phyloP scores from a whole-genome alignment of 2,888 invertebrate species.

The Troilus luridus region DNA sequence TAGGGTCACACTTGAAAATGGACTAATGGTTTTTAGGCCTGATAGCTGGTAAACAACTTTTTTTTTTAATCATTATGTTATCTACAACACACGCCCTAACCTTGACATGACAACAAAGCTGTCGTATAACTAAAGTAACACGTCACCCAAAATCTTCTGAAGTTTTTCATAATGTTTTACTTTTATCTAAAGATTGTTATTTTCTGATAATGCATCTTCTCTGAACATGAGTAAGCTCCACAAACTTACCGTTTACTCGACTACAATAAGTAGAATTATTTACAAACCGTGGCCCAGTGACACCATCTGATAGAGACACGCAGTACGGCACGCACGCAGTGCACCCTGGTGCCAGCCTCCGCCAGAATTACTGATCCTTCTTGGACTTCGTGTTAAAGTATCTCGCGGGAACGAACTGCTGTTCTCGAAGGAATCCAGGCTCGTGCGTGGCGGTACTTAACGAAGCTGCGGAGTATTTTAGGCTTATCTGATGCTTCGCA shows the following conservation, averaged over 20 bases:
- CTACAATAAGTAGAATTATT: background rate
- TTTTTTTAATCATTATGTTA: no score
- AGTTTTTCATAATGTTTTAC: background rate
- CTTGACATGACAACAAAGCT: no score
- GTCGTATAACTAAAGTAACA: no score
- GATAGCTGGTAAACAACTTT: no score
- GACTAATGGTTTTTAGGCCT: no score
- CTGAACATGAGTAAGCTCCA: background rate
- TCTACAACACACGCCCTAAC: no score
- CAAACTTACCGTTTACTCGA: background rate
- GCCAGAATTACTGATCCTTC: background rate
- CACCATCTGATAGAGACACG: constrained; percentile 15
- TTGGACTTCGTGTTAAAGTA: background rate
- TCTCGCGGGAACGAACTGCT: background rate
- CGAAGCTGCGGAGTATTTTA: background rate
- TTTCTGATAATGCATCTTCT: background rate
- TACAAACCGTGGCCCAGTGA: background rate
- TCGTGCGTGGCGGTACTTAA: background rate
- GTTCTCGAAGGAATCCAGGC: background rate
- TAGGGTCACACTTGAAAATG: no score
- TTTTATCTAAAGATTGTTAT: background rate
- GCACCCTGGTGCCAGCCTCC: background rate
- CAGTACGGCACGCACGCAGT: background rate
- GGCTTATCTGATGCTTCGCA: background rate
- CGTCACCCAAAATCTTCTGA: background rate